Conservation (phyloP, 2,113 vertebrate species). For the Petaurus breviceps region DNA sequence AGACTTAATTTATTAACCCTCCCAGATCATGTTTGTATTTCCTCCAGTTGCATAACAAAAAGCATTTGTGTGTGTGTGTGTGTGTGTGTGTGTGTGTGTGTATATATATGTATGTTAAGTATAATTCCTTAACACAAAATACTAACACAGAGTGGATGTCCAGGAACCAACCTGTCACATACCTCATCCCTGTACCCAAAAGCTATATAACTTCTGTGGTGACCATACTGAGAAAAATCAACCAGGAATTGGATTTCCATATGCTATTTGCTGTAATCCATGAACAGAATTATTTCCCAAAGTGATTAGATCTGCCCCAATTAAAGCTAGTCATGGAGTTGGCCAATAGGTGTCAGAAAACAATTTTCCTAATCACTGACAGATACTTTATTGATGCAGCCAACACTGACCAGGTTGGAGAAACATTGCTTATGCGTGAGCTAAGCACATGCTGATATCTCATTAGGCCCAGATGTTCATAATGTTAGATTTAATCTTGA, state of each 20-base stretch:
- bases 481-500: constrained; percentile 69
- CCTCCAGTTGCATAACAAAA: not conserved
- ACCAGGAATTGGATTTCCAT: constrained; percentile 8
- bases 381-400: constrained; percentile 54
- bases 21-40: not conserved
- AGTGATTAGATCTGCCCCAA: constrained; percentile 40
- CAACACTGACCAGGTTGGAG: constrained; percentile 52
- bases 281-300: constrained; percentile 41
- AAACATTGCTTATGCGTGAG: constrained; percentile 63
- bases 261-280: constrained; percentile 38
- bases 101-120: not conserved
- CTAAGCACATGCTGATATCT: constrained; percentile 51
- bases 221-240: not conserved
- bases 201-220: not conserved
- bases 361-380: constrained; percentile 64
- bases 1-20: not conserved
- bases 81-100: not conserved
- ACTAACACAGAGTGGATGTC: not conserved
- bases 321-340: not conserved
- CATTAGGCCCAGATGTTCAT: constrained; percentile 59
- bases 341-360: constrained; percentile 64
- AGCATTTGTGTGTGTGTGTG: not conserved
- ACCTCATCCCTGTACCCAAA: not conserved
- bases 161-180: not conserved
- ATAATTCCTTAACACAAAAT: not conserved